Base-by-base conservation (phyloP, 2,113 vertebrate species). In the Poicephalus meyeri region DNA sequence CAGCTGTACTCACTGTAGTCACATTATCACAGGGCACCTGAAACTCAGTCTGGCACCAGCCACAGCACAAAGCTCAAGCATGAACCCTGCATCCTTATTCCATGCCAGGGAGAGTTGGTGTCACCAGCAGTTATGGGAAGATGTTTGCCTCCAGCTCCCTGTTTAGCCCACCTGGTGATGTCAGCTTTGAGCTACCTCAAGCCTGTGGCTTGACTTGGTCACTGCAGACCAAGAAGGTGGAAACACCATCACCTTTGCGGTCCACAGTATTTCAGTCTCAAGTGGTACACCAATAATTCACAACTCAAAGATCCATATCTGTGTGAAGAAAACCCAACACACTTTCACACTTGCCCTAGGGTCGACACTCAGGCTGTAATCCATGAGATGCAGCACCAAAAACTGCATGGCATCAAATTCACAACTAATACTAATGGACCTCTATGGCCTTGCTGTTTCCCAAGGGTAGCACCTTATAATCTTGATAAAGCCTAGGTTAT, bases 401-500 rank as follows among this genome's bases (percentile, higher is more conserved):
- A 72, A 49, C 37, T 6, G 35, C 2, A 1, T 31, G 42, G 41
- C 41, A 69, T 24, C 53, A 7, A 41, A 42, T 16, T 25, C 47
- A 35, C 58, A 37, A 10, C 26, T 19, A 47, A 44, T 3, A 3
- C 63, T 18, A 26, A 23, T 9, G 61, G 47, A 23, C 35, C 68
- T 56, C 74, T 6, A 4, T 0, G 1, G 63, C 52, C 18, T 74
- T 41, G 69, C 2, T 31, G n/a, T 13, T 73, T 52, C n/a, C 3
- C 3, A 91, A 91, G 81, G 42, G 35, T 8, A 61, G 41, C 0
- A 1, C 42, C 64, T 70, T 16, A 11, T 5, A 8, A 10, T 4
- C 33, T 4, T 39, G 39, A 61, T 5, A 71, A 37, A 81, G 53
- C 23, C 19, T 0, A 31, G 42, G 16, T 61, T 31, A 17, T 12